Percentiles rank a stretch among this genome's conserved stretches.
Evolutionary conservation across 2,888 invertebrate species (phyloP).

Genomic region (Latheticus oryzae): DNA sequence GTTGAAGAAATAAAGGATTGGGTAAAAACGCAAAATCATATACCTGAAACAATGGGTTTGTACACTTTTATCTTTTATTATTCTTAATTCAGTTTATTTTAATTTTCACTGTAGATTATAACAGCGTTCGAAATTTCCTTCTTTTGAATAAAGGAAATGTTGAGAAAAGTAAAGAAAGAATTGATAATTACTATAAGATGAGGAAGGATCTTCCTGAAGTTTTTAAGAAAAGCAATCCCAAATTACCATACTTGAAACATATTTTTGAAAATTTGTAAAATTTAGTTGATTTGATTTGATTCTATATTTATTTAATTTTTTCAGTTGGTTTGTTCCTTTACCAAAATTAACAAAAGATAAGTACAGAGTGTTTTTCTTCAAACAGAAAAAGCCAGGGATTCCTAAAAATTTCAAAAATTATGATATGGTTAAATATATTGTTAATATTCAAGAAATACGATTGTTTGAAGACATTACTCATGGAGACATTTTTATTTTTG

Average conservation of each 20-base stretch:
- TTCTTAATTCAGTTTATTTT: too few relatives aligned
- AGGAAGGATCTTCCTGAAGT: neutral
- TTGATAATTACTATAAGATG: constrained; percentile 2
- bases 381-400: neutral
- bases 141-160: constrained; percentile 1
- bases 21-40: neutral
- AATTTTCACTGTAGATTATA: constrained; percentile 1
- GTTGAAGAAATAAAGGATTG: neutral
- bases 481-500: constrained; percentile 4
- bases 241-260: neutral
- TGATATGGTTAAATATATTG: neutral
- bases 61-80: too few relatives aligned
- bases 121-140: neutral
- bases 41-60: constrained; percentile 1
- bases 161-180: neutral
- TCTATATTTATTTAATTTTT: too few relatives aligned
- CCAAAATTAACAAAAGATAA: neutral
- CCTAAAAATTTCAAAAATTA: neutral
- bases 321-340: neutral
- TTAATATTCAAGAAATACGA: constrained; percentile 1
- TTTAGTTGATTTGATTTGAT: neutral
- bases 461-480: neutral
- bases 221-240: neutral
- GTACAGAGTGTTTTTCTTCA: constrained; percentile 2
- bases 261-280: neutral